Conservation (phyloP, 1,140 invertebrate species). For the Megathymus violae region DNA sequence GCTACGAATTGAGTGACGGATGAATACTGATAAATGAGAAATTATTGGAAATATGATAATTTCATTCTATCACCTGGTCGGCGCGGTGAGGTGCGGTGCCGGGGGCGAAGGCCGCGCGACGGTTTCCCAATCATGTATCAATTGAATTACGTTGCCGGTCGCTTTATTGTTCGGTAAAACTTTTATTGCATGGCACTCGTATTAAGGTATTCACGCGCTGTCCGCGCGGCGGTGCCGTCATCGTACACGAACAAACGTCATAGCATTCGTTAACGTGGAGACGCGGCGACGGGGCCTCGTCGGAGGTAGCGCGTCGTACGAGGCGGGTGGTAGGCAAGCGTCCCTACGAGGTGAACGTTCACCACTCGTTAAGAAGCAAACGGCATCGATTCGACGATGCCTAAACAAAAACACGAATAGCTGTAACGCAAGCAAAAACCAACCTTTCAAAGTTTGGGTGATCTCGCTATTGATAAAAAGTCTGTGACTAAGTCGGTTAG, state of each 20-base stretch:
- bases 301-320: no score
- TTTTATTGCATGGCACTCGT: slow-evolving; percentile 12
- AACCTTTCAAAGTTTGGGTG: slow-evolving; percentile 7
- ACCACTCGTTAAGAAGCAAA: slow-evolving; percentile 4
- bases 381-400: slow-evolving; percentile 6
- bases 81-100: no score
- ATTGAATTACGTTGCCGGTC: slow-evolving; percentile 19
- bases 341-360: slow-evolving; percentile 8
- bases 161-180: slow-evolving; percentile 20
- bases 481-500: slow-evolving; percentile 9
- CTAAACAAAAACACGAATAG: slow-evolving; percentile 18
- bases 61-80: no score
- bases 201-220: not conserved
- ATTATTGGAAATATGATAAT: no score
- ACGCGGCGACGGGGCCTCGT: no score
- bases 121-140: slow-evolving; percentile 17
- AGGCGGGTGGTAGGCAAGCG: no score
- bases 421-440: slow-evolving; percentile 11
- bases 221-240: no score
- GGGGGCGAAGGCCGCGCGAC: slow-evolving; percentile 10
- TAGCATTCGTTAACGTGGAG: not conserved
- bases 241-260: no score
- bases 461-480: not conserved
- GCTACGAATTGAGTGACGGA: no score
- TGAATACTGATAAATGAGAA: no score